phyloP scores from a whole-genome alignment of 2,797 vertebrate species.

The Prunella strophiata region DNA sequence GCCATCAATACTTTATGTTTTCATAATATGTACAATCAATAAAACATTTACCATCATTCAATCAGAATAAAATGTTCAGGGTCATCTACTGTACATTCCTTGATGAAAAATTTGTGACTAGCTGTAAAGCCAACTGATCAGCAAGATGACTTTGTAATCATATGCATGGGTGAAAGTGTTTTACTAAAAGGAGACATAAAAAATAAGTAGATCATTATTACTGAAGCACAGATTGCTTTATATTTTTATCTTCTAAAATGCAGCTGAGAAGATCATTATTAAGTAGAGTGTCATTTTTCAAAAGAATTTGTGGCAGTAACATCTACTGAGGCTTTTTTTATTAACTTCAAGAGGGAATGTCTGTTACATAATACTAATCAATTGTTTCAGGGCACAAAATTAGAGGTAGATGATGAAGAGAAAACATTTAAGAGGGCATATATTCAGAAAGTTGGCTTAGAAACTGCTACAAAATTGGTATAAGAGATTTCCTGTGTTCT shows the following conservation, averaged over 20 bases:
- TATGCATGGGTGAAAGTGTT: conserved; percentile 9
- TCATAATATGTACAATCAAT: not conserved
- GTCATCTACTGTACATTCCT: not conserved
- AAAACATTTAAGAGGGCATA: not conserved
- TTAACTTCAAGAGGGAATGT: conserved; percentile 28
- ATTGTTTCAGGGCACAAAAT: conserved; percentile 9
- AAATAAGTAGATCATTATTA: conserved; percentile 23
- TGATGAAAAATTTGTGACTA: not conserved
- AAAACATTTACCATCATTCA: not conserved
- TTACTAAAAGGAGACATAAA: conserved; percentile 8
- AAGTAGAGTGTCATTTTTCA: conserved; percentile 46
- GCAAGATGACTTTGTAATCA: conserved; percentile 16
- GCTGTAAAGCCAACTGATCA: conserved; percentile 9
- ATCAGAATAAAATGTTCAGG: not conserved
- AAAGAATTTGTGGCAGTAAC: conserved; percentile 28
- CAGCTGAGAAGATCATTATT: conserved; percentile 29
- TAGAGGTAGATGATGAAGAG: not conserved
- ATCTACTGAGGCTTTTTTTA: not conserved
- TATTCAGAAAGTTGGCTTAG: not conserved
- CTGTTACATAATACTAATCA: conserved; percentile 34
- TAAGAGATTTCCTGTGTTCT: not conserved
- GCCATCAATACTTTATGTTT: not conserved
- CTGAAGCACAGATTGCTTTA: conserved; percentile 21
- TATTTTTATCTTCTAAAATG: conserved; percentile 49
- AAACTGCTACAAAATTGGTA: not conserved